Evolutionary conservation across 2,113 vertebrate species (phyloP), one percentile per base, ranked within the genome.

Genomic region (Phalacrocorax pelagicus): DNA sequence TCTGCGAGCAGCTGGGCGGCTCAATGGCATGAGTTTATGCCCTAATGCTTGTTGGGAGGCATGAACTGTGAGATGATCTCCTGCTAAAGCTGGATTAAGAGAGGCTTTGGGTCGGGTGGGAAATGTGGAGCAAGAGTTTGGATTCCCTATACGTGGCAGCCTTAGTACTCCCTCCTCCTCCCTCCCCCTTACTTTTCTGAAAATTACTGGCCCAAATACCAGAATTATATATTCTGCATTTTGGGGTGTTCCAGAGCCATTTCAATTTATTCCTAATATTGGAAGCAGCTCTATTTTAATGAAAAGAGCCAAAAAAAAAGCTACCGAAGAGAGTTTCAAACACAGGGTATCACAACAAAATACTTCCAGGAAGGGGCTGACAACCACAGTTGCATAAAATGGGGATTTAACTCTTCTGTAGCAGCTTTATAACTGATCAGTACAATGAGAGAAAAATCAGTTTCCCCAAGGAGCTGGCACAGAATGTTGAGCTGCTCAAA

Each of bases 1-100:
- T 47, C 36, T 30, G 77, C 2, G 6, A 67, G 83, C 86, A 91
- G 86, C 77, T n/a, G 58, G 40, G 86, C 24, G 3, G 71, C 88
- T 93, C 90, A 13, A 18, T 40, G 57, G 36, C 65, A 30, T 2
- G 30, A 75, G 40, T 57, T 67, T 24, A 20, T 71, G 73, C 54
- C 44, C 82, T 77, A 18, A 5, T 55, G 86, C 82, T 69, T 77
- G 74, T 58, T 66, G 83, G 84, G 89, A 92, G 36, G 26, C 66
- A 62, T 12, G 81, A 90, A 66, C 74, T 30, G 54, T 20, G 81
- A 80, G 84, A 85, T 83, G 89, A 94, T 94, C 88, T 92, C 66
- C 69, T 81, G 84, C 77, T 95, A 92, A 95, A 92, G 91, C 87
- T 81, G 90, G 91, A 92, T 97, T 94, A 93, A 51, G 18, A 54